Evolutionary conservation across 2,797 vertebrate genomes (phyloP).

Genomic region (Poeciliopsis infans): DNA sequence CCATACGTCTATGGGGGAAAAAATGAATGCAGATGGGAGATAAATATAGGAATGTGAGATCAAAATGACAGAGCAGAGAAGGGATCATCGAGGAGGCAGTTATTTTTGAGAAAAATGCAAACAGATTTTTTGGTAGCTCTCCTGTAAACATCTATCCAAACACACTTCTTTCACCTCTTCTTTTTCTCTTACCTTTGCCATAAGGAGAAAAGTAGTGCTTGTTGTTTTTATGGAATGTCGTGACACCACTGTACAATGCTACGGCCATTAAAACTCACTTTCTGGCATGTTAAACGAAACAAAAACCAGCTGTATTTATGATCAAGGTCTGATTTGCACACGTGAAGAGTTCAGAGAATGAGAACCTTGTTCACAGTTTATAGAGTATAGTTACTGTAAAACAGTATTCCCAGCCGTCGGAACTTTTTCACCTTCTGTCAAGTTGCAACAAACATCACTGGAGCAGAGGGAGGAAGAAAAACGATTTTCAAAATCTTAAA

Average conservation of each 20-base stretch:
- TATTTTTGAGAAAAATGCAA: slow-evolving; percentile 72
- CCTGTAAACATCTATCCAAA: slow-evolving; percentile 40
- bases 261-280: slow-evolving; percentile 42
- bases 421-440: background rate
- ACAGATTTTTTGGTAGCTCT: slow-evolving; percentile 66
- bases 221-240: slow-evolving; percentile 50
- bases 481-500: background rate
- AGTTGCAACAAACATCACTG: background rate
- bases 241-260: slow-evolving; percentile 13
- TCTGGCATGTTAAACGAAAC: slow-evolving; percentile 50
- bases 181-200: slow-evolving; percentile 34
- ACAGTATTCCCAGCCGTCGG: background rate
- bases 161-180: slow-evolving; percentile 19
- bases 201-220: slow-evolving; percentile 25
- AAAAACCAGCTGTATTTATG: slow-evolving; percentile 62
- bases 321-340: slow-evolving; percentile 23
- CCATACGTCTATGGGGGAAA: slow-evolving; percentile 24
- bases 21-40: slow-evolving; percentile 64
- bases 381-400: background rate
- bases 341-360: slow-evolving; percentile 50
- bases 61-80: slow-evolving; percentile 71
- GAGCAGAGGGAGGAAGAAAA: background rate
- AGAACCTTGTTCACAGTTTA: slow-evolving; percentile 29
- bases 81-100: slow-evolving; percentile 62
- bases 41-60: slow-evolving; percentile 76